Evolutionary conservation across 2,797 vertebrate genomes (phyloP).

Genomic region (Pipistrellus pipistrellus): DNA sequence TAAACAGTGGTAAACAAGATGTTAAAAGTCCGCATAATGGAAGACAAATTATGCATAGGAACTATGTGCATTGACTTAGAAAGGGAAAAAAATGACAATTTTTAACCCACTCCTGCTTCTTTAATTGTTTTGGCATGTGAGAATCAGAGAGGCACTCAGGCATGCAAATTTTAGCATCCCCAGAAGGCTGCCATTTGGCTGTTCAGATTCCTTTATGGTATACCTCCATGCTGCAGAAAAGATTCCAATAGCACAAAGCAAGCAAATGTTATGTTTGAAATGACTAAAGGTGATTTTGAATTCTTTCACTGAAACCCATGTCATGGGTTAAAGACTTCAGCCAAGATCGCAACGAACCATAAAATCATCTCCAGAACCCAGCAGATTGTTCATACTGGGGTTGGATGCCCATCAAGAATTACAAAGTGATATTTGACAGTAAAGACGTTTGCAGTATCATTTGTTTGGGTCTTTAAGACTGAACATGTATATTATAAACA

Average conservation of each 20-base stretch:
- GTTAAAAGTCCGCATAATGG: slow-evolving; percentile 30
- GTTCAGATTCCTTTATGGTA: not conserved
- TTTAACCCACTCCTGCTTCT: slow-evolving; percentile 42
- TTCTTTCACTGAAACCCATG: not conserved
- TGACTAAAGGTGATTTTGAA: slow-evolving; percentile 33
- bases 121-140: slow-evolving; percentile 64
- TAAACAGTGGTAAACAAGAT: slow-evolving; percentile 38
- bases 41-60: slow-evolving; percentile 51
- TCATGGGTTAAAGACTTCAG: slow-evolving; percentile 57
- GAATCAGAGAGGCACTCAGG: slow-evolving; percentile 33
- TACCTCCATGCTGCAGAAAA: not conserved
- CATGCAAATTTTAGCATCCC: not conserved
- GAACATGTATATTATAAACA: slow-evolving; percentile 41
- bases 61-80: slow-evolving; percentile 2
- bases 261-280: slow-evolving; percentile 18
- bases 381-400: not conserved
- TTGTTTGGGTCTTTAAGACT: slow-evolving; percentile 56
- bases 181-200: not conserved
- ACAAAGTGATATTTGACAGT: slow-evolving; percentile 43
- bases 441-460: slow-evolving; percentile 20
- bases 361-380: not conserved
- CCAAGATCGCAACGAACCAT: not conserved
- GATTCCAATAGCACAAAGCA: not conserved
- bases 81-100: not conserved
- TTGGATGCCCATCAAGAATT: not conserved